phyloP scores from a whole-genome alignment of 1,140 invertebrate genomes.

The Cydia splendana region DNA sequence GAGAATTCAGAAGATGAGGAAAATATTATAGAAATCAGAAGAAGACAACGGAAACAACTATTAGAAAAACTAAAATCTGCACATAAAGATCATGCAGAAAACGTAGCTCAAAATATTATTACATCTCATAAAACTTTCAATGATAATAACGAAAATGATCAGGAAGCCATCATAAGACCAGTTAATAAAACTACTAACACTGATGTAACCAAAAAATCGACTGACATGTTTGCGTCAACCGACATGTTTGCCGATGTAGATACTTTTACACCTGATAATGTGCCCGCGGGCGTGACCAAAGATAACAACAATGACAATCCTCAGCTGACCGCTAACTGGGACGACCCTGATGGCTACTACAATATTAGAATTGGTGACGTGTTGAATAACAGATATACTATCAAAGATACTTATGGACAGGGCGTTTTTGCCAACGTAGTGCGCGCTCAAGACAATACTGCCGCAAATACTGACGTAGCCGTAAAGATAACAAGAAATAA shows the following conservation, averaged over 20 bases:
- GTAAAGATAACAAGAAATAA: constrained; percentile 99
- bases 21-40: constrained; percentile 92
- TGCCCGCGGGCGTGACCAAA: constrained; percentile 86
- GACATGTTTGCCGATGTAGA: constrained; percentile 76
- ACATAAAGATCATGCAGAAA: constrained; percentile 37
- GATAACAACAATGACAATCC: constrained; percentile 88
- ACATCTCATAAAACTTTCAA: constrained; percentile 36
- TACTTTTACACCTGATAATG: constrained; percentile 74
- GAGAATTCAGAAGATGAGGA: constrained; percentile 91
- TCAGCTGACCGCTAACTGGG: constrained; percentile 97
- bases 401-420: constrained; percentile 98
- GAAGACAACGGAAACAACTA: constrained; percentile 93
- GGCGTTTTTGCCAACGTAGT: constrained; percentile 99
- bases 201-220: not conserved
- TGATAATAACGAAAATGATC: constrained; percentile 32
- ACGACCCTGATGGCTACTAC: constrained; percentile 99
- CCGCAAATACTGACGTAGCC: constrained; percentile 93
- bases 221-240: constrained; percentile 41
- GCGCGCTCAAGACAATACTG: constrained; percentile 91
- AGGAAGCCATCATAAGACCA: not conserved
- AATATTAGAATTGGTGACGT: constrained; percentile 96
- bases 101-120: constrained; percentile 30
- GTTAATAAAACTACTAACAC: not conserved
- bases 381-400: constrained; percentile 93
- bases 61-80: constrained; percentile 83